Base-by-base conservation (phyloP, 2,113 vertebrate species). In the Colaptes auratus region DNA sequence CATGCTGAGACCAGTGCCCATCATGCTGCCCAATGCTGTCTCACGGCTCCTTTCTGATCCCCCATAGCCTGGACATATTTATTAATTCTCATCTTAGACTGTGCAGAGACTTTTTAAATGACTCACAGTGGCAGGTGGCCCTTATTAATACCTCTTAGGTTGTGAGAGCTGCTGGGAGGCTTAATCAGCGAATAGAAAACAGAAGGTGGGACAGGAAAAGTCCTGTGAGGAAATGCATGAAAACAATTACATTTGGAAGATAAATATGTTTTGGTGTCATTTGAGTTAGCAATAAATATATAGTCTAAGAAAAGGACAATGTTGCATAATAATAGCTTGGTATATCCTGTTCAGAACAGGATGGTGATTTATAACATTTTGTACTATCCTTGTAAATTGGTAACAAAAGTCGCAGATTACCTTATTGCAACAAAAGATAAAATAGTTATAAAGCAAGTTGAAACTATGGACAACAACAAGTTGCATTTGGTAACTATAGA, bases 1-100 rank as follows among this genome's bases (percentile, higher is more conserved):
- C 96, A 64, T 75, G 93, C 96, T 93, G 93, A 88, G 92, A 90
- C 76, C 86, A 65, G 73, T 94, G 92, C 80, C 95, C 86, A 90
- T 94, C 88, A 88, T 53, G 72, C 96, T 93, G 92, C 86, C 90
- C 96, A 93, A 0, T 65, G 61, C 48, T 35, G 70, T 93, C 93
- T 75, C 58, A 35, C 53, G 80, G 28, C 35, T 94, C 56, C 55
- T 80, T 74, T 77, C 56, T 90, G 80, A 88, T 94, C 86, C 86
- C 87, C 61, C 50, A 36, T 65, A 83, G 88, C 80, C 70, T 92
- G 80, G 73, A 96, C 44, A 86, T 90, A 75, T 95, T 95, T 93
- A 89, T 96, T 95, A 91, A 74, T 93, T 91, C 72, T 88, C 63
- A n/a, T 92, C 88, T 86, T 80, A 93, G 28, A 50, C 73, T 39